Evolutionary conservation across 1,140 invertebrate species (phyloP).

Genomic region (Meloidogyne floridensis): DNA sequence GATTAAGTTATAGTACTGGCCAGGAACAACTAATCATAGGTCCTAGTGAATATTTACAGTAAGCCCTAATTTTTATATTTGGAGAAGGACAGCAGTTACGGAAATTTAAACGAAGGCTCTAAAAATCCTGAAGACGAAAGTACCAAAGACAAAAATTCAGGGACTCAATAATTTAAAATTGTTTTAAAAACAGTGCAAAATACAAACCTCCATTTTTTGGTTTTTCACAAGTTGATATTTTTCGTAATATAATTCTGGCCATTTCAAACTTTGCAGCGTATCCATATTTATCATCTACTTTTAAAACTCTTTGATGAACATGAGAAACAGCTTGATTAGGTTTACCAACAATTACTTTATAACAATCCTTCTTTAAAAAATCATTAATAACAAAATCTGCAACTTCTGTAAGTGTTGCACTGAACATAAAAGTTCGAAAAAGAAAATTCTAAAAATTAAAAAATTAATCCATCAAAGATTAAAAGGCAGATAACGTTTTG

Average conservation of each 20-base stretch:
- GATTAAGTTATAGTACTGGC: too few species aligned
- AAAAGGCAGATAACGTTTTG: background rate
- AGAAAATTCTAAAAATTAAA: background rate
- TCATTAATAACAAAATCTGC: background rate
- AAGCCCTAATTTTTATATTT: too few species aligned
- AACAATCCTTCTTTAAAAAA: background rate
- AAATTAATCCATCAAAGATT: background rate
- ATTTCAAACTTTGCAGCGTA: background rate
- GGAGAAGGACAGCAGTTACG: too few species aligned
- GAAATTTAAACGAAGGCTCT: too few species aligned
- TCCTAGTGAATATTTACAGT: too few species aligned
- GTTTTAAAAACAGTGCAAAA: too few species aligned
- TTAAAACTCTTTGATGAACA: background rate
- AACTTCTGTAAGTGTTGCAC: constrained; percentile 8
- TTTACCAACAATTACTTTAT: constrained; percentile 15
- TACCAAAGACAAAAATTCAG: too few species aligned
- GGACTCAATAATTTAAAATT: too few species aligned
- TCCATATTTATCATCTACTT: background rate
- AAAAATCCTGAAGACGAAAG: too few species aligned
- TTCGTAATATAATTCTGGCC: background rate
- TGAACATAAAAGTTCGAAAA: constrained; percentile 28
- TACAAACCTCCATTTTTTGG: background rate
- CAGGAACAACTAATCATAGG: too few species aligned
- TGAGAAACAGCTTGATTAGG: constrained; percentile 22
- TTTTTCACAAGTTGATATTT: background rate